A percentile compares a stretch with the other conserved stretches of the same genome.
phyloP scores from a whole-genome alignment of 2,113 vertebrate genomes.

The Brachypodius melanocephalos region DNA sequence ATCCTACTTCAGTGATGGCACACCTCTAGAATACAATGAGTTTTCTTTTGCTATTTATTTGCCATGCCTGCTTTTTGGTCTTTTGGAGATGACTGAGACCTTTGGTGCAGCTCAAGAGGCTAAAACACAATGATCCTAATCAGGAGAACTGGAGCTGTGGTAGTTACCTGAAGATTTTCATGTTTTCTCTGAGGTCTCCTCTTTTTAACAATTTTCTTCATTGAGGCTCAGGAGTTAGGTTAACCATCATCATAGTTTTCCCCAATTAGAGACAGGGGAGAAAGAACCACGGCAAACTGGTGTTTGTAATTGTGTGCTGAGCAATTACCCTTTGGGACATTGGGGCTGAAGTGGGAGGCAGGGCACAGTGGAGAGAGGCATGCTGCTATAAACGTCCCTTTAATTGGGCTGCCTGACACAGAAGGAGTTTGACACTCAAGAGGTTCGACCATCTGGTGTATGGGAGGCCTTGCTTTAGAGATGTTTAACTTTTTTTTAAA shows the following conservation, averaged over 20 bases:
- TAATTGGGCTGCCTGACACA: conserved; percentile 48
- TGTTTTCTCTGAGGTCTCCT: not conserved
- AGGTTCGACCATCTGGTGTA: conserved; percentile 55
- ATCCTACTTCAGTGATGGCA: not conserved
- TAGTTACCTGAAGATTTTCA: not conserved
- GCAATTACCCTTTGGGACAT: conserved; percentile 53
- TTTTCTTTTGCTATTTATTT: not conserved
- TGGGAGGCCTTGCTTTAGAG: conserved; percentile 8
- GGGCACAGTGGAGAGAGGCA: not conserved
- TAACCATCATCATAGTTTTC: not conserved
- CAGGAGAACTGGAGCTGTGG: not conserved
- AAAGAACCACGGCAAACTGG: not conserved
- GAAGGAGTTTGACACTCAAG: conserved; percentile 42
- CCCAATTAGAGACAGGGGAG: conserved; percentile 39
- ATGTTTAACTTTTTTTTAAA: conserved; percentile 20
- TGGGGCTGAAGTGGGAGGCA: conserved; percentile 11
- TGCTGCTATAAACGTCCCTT: conserved; percentile 46
- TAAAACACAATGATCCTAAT: not conserved
- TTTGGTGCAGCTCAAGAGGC: not conserved
- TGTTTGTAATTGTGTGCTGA: conserved; percentile 54
- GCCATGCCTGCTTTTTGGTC: not conserved
- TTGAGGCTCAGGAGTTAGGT: not conserved
- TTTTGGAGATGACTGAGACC: not conserved
- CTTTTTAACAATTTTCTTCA: not conserved
- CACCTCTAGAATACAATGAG: not conserved